Evolutionary conservation across 2,113 vertebrate species (phyloP), one percentile per base, ranked within the genome.

Genomic region (Pollimyrus isidori): DNA sequence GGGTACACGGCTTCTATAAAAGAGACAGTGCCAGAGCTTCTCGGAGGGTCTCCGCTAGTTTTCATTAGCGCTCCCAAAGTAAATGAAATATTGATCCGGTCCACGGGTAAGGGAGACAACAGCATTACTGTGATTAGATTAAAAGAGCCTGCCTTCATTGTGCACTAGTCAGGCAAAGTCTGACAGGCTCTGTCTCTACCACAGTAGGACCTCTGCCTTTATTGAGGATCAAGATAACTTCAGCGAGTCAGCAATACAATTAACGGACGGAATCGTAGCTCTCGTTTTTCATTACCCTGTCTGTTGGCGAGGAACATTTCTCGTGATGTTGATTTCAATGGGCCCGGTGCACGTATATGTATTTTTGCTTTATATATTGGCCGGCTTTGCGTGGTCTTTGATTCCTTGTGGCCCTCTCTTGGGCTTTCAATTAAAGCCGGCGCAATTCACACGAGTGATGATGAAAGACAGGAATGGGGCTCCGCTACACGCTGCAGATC

Each of bases 1-100:
- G 9, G 73, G 80, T 3, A 56, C 17, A 1, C 4, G 0, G 45
- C 35, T 23, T 42, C 15, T 11, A 30, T 46, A 30, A 56, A 42
- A 48, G 76, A 53, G 39, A 30, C 3, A 19, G 39, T 48, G 80
- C 7, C 39, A 26, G 35, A 53, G 39, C 45, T 46, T 11, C 76
- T 46, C 9, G 58, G 52, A 82, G 17, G 23, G 73, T 15, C 30
- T 15, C 48, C 1, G 21, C 39, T 83, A n/a, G 49, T 53, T 82
- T 89, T 87, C 39, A 88, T 88, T 88, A 83, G 88, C 46, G 76
- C 9, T 82, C 35, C n/a, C 45, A 53, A n/a, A 15, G 83, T 87
- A 86, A 84, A 84, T 84, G 80, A 53, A 30, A 80, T 85, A 84
- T 58, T 30, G 52, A 62, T 83, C 76, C 15, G 42, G 10, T 30